Evolutionary conservation across 2,797 vertebrate species (phyloP), one percentile per base, ranked within the genome.

Genomic region (Gallinago stenura): DNA sequence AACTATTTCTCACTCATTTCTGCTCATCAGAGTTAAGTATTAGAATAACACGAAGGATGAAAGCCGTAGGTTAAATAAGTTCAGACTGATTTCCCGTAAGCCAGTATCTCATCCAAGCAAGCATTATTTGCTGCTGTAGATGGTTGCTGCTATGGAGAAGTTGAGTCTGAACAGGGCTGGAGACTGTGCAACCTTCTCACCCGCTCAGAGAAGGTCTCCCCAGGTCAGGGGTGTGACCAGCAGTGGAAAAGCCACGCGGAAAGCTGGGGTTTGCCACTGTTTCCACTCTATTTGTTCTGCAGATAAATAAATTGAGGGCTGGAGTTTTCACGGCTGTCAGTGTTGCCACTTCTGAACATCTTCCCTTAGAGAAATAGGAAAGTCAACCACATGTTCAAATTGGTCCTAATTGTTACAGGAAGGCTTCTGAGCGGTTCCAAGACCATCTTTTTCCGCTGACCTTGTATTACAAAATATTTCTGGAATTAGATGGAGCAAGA

Each of bases 361-460:
- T 92, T 83, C 86, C 71, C 5, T 9, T 48, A 70, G 77, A 89
- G 89, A 90, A 92, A 80, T 7, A 83, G 15, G 30, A 85, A 92
- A 94, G 48, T 58, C 87, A 91, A 80, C 90, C 93, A 48, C 95
- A 91, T 85, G 39, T 83, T 89, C 81, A 89, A 80, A 94, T 93
- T 92, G 50, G 30, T 82, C 71, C 58, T 94, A 89, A 95, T 93
- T 94, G 64, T 95, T 97, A 93, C 91, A 93, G 87, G 90, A 97
- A 92, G 57, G n/a, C 79, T 90, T 87, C 73, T 66, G n/a, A 75
- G 58, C 7, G 1, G 35, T 93, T 96, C 87, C 96, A 91, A 95
- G 90, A 95, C 88, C 76, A 78, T 91, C 77, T 89, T 97, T 97
- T 96, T 93, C 94, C 91, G 28, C 75, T 84, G 82, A 65, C 87